phyloP scores from a whole-genome alignment of 35 echinoderm and acorn worm species.

The Ptychodera flava region DNA sequence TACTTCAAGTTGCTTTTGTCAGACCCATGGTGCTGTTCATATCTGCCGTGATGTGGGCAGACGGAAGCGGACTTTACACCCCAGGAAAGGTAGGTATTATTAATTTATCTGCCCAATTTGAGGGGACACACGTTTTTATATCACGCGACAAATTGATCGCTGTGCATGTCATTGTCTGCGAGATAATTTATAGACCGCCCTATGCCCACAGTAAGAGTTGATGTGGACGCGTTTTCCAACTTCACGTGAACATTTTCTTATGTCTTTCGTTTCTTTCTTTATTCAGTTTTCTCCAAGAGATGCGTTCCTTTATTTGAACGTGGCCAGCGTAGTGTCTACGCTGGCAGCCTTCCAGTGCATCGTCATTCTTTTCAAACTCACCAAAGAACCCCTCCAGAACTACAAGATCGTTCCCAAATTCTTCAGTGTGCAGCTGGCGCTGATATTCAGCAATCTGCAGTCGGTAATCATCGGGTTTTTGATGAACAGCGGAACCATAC shows the following conservation, averaged over 20 bases:
- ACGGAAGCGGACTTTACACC: slow-evolving; percentile 45
- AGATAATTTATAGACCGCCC: too few species aligned
- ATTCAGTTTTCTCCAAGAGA: slow-evolving; percentile 50
- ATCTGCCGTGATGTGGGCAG: slow-evolving; percentile 71
- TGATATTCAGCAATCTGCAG: slow-evolving; percentile 77
- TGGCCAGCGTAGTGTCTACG: slow-evolving; percentile 46
- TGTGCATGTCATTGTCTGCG: too few species aligned
- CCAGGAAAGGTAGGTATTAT: slow-evolving; percentile 73
- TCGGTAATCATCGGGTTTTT: slow-evolving; percentile 59
- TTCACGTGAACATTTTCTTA: not conserved
- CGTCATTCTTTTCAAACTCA: slow-evolving; percentile 79
- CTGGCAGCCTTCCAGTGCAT: slow-evolving; percentile 76
- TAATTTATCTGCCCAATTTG: not conserved
- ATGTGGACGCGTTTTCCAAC: too few species aligned
- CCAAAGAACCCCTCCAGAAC: slow-evolving; percentile 66
- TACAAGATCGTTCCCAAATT: slow-evolving; percentile 83
- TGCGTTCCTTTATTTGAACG: slow-evolving; percentile 52
- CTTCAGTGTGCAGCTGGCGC: slow-evolving; percentile 85
- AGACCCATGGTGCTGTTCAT: slow-evolving; percentile 83
- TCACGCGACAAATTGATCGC: too few species aligned
- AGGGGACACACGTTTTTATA: not conserved
- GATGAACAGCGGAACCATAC: slow-evolving; percentile 37
- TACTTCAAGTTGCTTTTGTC: slow-evolving; percentile 82
- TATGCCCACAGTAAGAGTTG: too few species aligned
- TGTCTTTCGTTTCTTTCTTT: slow-evolving; percentile 3